phyloP scores from a whole-genome alignment of 1,140 invertebrate genomes.

The Aleiodes sp. region DNA sequence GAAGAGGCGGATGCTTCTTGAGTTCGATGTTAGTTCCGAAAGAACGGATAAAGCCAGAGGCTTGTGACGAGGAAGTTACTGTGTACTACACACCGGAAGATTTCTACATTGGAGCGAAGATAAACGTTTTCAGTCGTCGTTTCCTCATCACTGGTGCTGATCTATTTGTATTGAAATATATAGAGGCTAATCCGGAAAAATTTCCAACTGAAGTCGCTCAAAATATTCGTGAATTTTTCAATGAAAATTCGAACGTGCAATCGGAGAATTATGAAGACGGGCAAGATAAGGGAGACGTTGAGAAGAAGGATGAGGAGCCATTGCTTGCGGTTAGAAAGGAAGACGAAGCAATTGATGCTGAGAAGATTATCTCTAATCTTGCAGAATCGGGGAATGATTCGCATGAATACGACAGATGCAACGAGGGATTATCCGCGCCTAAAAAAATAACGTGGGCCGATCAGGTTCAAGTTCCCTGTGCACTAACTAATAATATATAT shows the following conservation, averaged over 20 bases:
- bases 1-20: slow-evolving; percentile 77
- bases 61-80: slow-evolving; percentile 67
- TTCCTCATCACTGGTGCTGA: slow-evolving; percentile 76
- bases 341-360: neutral
- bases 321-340: neutral
- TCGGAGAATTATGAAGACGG: neutral
- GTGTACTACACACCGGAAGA: slow-evolving; percentile 74
- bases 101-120: slow-evolving; percentile 73
- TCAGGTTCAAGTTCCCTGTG: slow-evolving; percentile 23
- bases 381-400: neutral
- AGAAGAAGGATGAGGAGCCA: neutral
- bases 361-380: neutral
- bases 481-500: neutral
- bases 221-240: slow-evolving; percentile 72
- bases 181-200: slow-evolving; percentile 75
- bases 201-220: slow-evolving; percentile 72
- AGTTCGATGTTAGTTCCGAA: slow-evolving; percentile 74
- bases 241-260: slow-evolving; percentile 47
- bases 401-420: neutral
- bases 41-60: slow-evolving; percentile 46
- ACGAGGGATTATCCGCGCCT: neutral
- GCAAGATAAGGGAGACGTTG: neutral
- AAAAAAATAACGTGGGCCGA: slow-evolving; percentile 34
- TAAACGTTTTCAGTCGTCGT: slow-evolving; percentile 73
- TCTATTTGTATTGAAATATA: slow-evolving; percentile 75